Conservation (phyloP, 2,888 invertebrate species). For the Scaptomyza caliginosa region DNA sequence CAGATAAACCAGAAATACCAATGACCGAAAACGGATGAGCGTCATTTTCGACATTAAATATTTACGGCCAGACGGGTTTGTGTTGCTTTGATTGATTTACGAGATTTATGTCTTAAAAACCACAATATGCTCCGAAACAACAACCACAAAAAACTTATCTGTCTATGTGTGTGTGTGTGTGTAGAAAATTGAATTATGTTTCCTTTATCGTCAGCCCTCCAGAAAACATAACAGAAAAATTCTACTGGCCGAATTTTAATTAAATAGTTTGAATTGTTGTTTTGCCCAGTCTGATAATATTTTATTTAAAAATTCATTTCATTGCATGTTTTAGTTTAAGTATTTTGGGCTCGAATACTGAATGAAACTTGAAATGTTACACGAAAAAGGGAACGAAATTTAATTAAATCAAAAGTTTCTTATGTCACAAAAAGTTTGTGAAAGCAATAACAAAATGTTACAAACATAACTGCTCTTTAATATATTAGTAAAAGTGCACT, state of each 20-base stretch:
- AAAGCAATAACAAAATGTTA: too few relatives aligned
- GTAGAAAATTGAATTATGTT: conserved; percentile 18
- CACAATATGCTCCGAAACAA: conserved; percentile 22
- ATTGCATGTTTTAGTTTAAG: too few relatives aligned
- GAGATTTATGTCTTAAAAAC: conserved; percentile 42
- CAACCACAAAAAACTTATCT: background rate
- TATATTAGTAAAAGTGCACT: too few relatives aligned
- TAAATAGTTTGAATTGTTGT: conserved; percentile 11
- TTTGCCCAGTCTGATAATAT: background rate
- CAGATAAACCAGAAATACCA: conserved; percentile 5
- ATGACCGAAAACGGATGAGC: conserved; percentile 10
- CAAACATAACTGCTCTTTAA: too few relatives aligned
- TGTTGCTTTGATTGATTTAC: conserved; percentile 62
- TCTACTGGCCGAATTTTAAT: background rate
- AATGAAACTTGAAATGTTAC: too few relatives aligned
- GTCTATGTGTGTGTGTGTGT: background rate
- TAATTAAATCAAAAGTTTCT: background rate
- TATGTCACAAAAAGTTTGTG: background rate
- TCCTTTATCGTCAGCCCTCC: conserved; percentile 4
- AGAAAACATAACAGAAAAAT: background rate
- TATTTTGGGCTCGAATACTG: too few relatives aligned
- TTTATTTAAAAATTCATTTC: background rate
- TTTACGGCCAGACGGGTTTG: conserved; percentile 35
- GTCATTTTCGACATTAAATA: conserved; percentile 59
- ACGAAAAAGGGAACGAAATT: too few relatives aligned